Base-by-base conservation (phyloP, 2,113 vertebrate genomes). In the Macquaria ambigua region DNA sequence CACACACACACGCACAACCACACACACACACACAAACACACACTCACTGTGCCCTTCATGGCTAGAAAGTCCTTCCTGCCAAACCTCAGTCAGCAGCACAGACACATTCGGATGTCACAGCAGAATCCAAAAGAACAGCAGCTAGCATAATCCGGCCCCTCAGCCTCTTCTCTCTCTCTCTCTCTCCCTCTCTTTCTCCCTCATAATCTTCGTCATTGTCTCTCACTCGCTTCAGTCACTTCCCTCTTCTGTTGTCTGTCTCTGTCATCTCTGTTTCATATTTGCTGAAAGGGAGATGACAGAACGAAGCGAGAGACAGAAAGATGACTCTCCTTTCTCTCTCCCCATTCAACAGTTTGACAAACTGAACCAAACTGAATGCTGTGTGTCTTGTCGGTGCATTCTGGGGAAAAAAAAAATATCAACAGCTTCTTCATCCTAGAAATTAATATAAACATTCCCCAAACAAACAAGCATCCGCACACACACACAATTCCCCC, bases 21-120 rank as follows among this genome's bases (percentile, higher is more conserved):
- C 70, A 75, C 58, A 83, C 64, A 71, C 43, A 79, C 73, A 81
- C 50, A 85, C 55, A 90, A 16, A 94, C 87, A 91, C 78, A 87
- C 86, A 91, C 55, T 14, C 18, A 2, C 34, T 4, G 18, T 80
- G 75, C 67, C 86, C 90, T 91, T 91, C 84, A 90, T 76, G 79
- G 83, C 53, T 81, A 34, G 21, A 77, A 59, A 87, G 81, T 91
- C 89, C 90, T 91, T 90, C 83, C 70, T 81, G 66, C 72, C 70
- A 83, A 74, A 78, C 41, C 79, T 85, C 89, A 81, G 81, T 87
- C 86, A 90, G 86, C 86, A 91, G 83, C 84, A 83, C 71, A 66
- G 77, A 75, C 82, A 87, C 68, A 89, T 88, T 80, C 9, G 16
- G 74, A 75, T 82, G 86, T 85, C 86, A 85, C 87, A 90, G 90